phyloP scores from a whole-genome alignment of 2,888 invertebrate species.

The Brachypterus glaber region DNA sequence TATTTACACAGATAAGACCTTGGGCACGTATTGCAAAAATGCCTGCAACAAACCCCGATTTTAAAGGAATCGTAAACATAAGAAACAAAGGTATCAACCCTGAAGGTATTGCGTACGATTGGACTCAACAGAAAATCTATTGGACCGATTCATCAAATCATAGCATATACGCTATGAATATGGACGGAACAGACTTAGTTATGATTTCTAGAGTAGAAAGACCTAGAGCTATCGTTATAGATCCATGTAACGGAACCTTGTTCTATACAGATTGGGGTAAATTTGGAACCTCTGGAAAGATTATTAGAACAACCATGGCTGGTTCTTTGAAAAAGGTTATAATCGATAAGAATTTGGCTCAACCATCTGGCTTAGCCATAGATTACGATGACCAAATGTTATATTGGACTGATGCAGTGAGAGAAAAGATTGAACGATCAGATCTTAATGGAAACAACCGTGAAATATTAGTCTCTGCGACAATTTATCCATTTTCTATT shows the following conservation, averaged over 20 bases:
- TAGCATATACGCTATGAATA: slow-evolving; percentile 89
- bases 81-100: slow-evolving; percentile 78
- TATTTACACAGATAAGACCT: slow-evolving; percentile 90
- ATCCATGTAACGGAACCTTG: slow-evolving; percentile 91
- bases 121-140: slow-evolving; percentile 95
- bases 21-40: slow-evolving; percentile 82
- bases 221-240: slow-evolving; percentile 89
- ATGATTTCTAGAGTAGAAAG: slow-evolving; percentile 90
- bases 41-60: slow-evolving; percentile 59
- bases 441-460: slow-evolving; percentile 79
- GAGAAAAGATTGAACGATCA: slow-evolving; percentile 90
- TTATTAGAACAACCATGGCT: slow-evolving; percentile 92
- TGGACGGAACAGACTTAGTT: slow-evolving; percentile 76
- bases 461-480: slow-evolving; percentile 76
- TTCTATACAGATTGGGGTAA: slow-evolving; percentile 96
- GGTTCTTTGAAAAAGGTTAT: slow-evolving; percentile 85
- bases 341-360: slow-evolving; percentile 81
- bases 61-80: slow-evolving; percentile 54
- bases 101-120: slow-evolving; percentile 92
- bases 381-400: slow-evolving; percentile 88
- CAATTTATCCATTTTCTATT: slow-evolving; percentile 92
- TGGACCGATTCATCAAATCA: slow-evolving; percentile 96
- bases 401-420: slow-evolving; percentile 96
- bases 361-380: slow-evolving; percentile 91
- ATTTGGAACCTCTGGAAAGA: slow-evolving; percentile 87